Conservation (phyloP, 2,797 vertebrate species). For the Acanthurus leucopareius region DNA sequence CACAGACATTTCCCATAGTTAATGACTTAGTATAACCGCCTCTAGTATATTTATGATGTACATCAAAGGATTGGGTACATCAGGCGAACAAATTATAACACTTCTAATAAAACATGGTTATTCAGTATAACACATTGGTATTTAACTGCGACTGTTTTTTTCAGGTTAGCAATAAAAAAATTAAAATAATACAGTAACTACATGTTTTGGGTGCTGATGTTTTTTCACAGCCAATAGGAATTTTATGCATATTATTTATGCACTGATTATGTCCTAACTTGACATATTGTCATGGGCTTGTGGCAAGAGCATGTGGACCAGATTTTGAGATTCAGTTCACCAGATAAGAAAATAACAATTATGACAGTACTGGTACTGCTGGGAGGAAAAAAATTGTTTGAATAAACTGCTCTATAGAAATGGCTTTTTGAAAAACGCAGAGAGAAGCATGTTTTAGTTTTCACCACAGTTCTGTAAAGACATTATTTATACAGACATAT, state of each 20-base stretch:
- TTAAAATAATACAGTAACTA: slow-evolving; percentile 1
- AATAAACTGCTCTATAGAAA: slow-evolving; percentile 1
- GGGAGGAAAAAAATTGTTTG: not conserved
- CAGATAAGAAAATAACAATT: not conserved
- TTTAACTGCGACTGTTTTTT: slow-evolving; percentile 8
- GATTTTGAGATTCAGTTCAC: slow-evolving; percentile 10
- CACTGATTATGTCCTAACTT: slow-evolving; percentile 7
- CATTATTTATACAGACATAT: not conserved
- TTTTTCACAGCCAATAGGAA: slow-evolving; percentile 14
- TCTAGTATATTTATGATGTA: slow-evolving; percentile 10
- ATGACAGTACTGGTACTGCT: not conserved
- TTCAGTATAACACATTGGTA: slow-evolving; percentile 5
- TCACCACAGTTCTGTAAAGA: not conserved
- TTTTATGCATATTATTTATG: not conserved
- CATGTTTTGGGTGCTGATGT: slow-evolving; percentile 4
- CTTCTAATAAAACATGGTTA: slow-evolving; percentile 14
- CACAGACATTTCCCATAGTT: slow-evolving; percentile 24
- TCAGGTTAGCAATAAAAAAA: too few relatives aligned
- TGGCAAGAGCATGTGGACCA: slow-evolving; percentile 5
- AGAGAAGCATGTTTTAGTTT: not conserved
- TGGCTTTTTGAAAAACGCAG: not conserved
- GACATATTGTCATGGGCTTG: not conserved
- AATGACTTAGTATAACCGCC: slow-evolving; percentile 24
- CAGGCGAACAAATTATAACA: not conserved
- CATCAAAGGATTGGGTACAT: slow-evolving; percentile 12